Evolutionary conservation across 2,113 vertebrate species (phyloP), one percentile per base, ranked within the genome.

Genomic region (Collichthys lucidus): DNA sequence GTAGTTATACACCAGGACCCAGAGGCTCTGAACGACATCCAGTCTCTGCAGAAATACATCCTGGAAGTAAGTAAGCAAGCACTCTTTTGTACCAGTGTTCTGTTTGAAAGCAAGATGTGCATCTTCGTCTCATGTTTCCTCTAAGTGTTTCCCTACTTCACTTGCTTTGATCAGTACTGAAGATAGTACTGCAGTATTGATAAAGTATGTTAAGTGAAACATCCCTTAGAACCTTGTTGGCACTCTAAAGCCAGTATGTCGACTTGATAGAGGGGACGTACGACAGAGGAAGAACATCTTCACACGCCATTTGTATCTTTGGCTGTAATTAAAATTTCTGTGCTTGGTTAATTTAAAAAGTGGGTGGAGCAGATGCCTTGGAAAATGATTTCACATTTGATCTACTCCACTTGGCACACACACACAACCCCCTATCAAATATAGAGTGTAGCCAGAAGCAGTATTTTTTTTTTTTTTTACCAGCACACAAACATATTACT

Each of bases 1-100:
- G 95, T 99, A 8, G 94, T 99, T 79, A 99, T 99, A 88, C 97
- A 98, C 88, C 97, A 98, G 91, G 98, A 99, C 84, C 88, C 94
- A 6, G 96, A 97, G 84, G 96, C 96, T 86, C 95, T 99, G 42
- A 93, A 93, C 92, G 96, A 97, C 67, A 95, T 99, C 91, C 94
- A 86, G 79, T 96, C 97, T 64, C 93, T 99, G 86, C 96, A 99
- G 94, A 98, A 97, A 85, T 99, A 99, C 47, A 97, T 99, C 65
- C 95, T 97, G 0, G 98, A 99, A 96, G 98, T 98, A 95, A 96
- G 94, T 68, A 5, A 72, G 83, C 10, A 5, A 72, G 83, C 10
- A 20, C 2, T 42, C 3, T 46, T 63, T 35, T 55, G 0, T 35
- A 15, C 42, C 5, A 20, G 24, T 75, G 14, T 26, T 60, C 20